A percentile compares a stretch with the other conserved stretches of the same genome.
phyloP scores from a whole-genome alignment of 2,888 invertebrate species.

The Nomada fabriciana region DNA sequence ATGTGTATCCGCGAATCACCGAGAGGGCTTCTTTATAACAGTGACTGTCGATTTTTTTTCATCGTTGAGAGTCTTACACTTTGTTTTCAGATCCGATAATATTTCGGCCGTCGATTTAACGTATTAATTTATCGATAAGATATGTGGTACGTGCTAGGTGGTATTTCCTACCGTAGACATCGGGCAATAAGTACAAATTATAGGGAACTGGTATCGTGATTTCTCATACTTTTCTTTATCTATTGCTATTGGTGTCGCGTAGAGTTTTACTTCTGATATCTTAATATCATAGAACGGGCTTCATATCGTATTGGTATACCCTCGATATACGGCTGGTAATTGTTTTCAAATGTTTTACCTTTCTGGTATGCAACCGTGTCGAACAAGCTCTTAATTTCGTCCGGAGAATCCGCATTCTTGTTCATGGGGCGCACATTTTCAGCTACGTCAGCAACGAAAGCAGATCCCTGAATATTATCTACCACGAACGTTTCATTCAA shows the following conservation, averaged over 20 bases:
- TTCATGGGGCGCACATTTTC: slow-evolving; percentile 86
- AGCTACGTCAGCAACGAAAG: slow-evolving; percentile 82
- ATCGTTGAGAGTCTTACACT: background rate
- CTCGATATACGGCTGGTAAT: no score
- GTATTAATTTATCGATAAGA: slow-evolving; percentile 30
- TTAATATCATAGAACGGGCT: background rate
- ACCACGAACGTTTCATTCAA: slow-evolving; percentile 86
- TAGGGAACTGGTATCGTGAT: background rate
- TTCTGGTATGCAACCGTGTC: slow-evolving; percentile 88
- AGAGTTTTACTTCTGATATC: background rate
- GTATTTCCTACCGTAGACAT: background rate
- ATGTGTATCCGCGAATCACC: background rate
- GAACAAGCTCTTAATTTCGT: slow-evolving; percentile 85
- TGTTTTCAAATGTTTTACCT: slow-evolving; percentile 82
- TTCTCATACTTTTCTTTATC: background rate
- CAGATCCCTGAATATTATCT: slow-evolving; percentile 83
- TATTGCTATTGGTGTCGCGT: background rate
- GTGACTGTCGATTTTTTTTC: slow-evolving; percentile 1
- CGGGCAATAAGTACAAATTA: background rate
- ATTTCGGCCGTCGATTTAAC: background rate
- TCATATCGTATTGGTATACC: background rate
- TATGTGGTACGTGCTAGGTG: background rate
- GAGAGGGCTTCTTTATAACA: background rate
- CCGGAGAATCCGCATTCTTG: slow-evolving; percentile 84
- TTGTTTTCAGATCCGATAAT: slow-evolving; percentile 21